phyloP scores from a whole-genome alignment of 2,797 vertebrate genomes.

The Alectoris magna region DNA sequence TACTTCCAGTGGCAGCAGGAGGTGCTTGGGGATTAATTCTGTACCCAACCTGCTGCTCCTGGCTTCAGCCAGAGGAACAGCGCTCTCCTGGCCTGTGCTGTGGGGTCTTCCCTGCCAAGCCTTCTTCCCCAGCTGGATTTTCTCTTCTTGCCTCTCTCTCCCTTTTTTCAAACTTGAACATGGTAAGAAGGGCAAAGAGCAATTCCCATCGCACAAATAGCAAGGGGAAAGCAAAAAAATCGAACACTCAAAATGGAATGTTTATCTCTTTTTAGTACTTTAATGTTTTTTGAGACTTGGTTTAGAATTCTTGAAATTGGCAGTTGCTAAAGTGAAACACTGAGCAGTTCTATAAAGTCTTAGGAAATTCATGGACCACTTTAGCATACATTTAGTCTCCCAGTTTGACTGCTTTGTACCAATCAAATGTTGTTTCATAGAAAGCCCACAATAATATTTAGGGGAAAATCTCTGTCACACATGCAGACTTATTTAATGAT shows the following conservation, averaged over 20 bases:
- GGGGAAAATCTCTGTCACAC: not conserved
- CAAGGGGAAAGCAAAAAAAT: not conserved
- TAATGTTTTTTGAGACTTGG: not conserved
- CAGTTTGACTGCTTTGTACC: not conserved
- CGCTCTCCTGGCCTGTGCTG: not conserved
- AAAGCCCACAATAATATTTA: not conserved
- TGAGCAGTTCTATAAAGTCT: not conserved
- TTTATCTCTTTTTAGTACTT: not conserved
- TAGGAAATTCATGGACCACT: not conserved
- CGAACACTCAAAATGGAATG: not conserved
- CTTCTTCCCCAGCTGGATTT: not conserved
- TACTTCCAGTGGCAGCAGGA: constrained; percentile 39
- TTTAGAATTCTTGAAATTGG: not conserved
- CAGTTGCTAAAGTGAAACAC: not conserved
- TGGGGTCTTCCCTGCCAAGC: not conserved
- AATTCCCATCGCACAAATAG: not conserved
- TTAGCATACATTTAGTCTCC: not conserved
- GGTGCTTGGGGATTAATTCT: constrained; percentile 36
- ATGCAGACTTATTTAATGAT: not conserved
- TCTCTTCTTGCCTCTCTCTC: not conserved
- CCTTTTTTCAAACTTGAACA: not conserved
- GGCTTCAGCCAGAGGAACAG: constrained; percentile 7
- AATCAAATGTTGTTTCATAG: not conserved
- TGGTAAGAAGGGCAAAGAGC: constrained; percentile 2
- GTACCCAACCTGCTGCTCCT: constrained; percentile 51